A percentile compares a stretch with the other conserved stretches of the same genome.
These are phyloP conservation scores for Heliothis virescens DNA, from an alignment of 1,140 invertebrate species.

Conservation along the genomic window DNA sequence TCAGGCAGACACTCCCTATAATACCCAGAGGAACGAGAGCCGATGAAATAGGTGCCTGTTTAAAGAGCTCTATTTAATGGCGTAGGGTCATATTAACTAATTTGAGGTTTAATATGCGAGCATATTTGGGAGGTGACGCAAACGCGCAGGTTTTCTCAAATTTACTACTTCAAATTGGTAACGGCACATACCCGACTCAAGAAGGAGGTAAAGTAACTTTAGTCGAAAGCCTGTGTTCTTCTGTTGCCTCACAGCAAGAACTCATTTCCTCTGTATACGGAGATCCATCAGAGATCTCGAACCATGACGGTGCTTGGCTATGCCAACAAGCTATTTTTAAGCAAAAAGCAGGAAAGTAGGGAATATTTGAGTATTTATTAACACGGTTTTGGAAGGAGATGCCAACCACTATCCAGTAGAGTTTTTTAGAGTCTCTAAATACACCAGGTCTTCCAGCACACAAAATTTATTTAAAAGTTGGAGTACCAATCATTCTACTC, in stretches of 20 bases:
- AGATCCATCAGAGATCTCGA: constrained; percentile 1
- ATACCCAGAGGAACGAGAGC: constrained; percentile 59
- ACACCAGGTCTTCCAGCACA: not conserved
- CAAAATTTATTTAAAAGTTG: not conserved
- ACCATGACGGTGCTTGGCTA: not conserved
- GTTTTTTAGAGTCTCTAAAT: not conserved
- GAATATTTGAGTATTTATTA: not conserved
- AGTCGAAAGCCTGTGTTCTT: not conserved
- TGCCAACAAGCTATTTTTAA: not conserved
- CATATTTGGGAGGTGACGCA: not conserved
- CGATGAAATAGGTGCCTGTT: constrained; percentile 75
- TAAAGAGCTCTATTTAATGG: constrained; percentile 76
- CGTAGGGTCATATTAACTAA: not conserved
- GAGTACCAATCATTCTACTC: not conserved
- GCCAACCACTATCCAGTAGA: not conserved
- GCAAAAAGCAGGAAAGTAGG: not conserved
- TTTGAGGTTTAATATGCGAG: constrained; percentile 15
- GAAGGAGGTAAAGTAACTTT: constrained; percentile 2
- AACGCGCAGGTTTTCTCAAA: too few species aligned
- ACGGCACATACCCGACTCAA: constrained; percentile 9
- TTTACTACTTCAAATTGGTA: constrained; percentile 10
- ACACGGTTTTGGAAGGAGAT: not conserved
- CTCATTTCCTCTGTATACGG: constrained; percentile 1
- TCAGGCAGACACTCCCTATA: constrained; percentile 76
- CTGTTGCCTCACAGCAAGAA: not conserved